These are phyloP conservation scores for Pasiphila rectangulata DNA, from an alignment of 2,888 invertebrate genomes.

Conservation along the genomic window DNA sequence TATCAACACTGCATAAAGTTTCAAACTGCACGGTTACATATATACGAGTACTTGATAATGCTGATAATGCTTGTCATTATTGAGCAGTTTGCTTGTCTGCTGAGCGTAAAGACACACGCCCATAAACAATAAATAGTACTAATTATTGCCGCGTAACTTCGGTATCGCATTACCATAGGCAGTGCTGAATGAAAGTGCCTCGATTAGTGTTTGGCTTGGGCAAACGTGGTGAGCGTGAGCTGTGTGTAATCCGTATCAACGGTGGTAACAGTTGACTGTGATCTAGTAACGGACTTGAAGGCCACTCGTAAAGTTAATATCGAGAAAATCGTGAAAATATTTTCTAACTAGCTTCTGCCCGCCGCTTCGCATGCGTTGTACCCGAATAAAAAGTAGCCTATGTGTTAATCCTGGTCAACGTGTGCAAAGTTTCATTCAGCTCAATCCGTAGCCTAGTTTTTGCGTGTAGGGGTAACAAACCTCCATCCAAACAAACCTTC, in stretches of 20 bases:
- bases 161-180: conserved; percentile 8
- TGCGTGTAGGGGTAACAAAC: too few relatives aligned
- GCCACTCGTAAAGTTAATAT: too few relatives aligned
- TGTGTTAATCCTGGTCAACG: too few relatives aligned
- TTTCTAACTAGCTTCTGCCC: too few relatives aligned
- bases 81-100: conserved; percentile 18
- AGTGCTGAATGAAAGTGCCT: conserved; percentile 9
- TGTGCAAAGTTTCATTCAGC: too few relatives aligned
- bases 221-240: not conserved
- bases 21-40: not conserved
- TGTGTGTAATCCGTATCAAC: too few relatives aligned
- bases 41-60: conserved; percentile 2
- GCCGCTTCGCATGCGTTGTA: too few relatives aligned
- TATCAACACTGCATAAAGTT: too few relatives aligned
- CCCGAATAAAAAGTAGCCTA: too few relatives aligned
- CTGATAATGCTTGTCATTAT: conserved; percentile 13
- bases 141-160: not conserved
- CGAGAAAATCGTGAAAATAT: not conserved
- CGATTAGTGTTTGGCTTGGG: not conserved
- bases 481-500: too few relatives aligned
- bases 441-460: too few relatives aligned
- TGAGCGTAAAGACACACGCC: conserved; percentile 22
- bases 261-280: not conserved
- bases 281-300: too few relatives aligned
- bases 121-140: conserved; percentile 4